Evolutionary conservation across 2,888 invertebrate species (phyloP), one percentile per base, ranked within the genome.

Genomic region (Dusona sp.): DNA sequence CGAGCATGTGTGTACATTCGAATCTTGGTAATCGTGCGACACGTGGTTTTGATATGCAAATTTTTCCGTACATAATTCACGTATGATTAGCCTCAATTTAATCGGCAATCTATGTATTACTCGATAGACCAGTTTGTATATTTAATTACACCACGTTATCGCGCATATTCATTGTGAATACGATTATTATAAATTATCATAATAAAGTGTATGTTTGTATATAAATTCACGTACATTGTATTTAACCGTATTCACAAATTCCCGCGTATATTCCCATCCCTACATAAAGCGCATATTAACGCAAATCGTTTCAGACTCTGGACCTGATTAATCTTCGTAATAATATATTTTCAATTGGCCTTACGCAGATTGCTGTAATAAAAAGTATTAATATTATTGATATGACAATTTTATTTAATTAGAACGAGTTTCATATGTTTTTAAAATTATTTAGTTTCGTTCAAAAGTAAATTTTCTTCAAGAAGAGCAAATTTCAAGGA

Each of bases 191-290:
- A 89, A 91, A 92, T 92, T 90, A 91, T 86, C 90, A 91, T 90
- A 92, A 92, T 92, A 92, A 92, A 92, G 90, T 92, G 92, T 92
- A 92, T 92, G 92, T 92, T 92, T 92, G 90, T 92, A 92, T 92
- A 92, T 89, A 74, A 80, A 82, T 86, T 80, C 33, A 75, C n/a
- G 82, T 68, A 68, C 48, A 72, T 73, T 73, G 75, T 54, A 45
- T 73, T 61, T 54, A 29, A n/a, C 64, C 70, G 65, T 48, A 72
- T 68, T 78, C 38, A 25, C 33, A 64, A 72, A 48, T 72, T 72
- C 38, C 72, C 19, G 25, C 57, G 6, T 45, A 42, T 33, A 54
- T 64, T 51, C 38, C 61, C 57, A 45, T 64, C 45, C 61, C 64
- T 45, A 64, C 64, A 25, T 61, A 74, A 61, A 45, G 75, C 65